Base-by-base conservation (phyloP, 2,888 invertebrate species). In the Rhagonycha fulva region DNA sequence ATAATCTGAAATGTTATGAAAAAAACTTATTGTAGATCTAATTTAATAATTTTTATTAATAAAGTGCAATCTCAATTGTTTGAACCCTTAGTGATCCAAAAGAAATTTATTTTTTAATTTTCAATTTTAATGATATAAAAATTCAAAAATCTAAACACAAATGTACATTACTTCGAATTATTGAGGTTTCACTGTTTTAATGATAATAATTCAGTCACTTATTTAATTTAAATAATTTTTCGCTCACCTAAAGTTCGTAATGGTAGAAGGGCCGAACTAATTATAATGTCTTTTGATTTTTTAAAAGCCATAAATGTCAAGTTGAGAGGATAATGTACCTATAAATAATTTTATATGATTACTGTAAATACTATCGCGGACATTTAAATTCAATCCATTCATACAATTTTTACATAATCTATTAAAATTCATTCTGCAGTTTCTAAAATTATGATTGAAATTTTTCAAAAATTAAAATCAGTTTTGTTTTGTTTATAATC, bases 251-350 rank as follows among this genome's bases (percentile, higher is more conserved):
- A 71, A 19, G 47, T 61, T 11, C 63, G 62, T 12, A 30, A 24
- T 11, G 71, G 75, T 11, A 75, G 26, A 60, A 68, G 62, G 2
- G 68, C 63, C 10, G 68, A 68, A 9, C 24, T 75, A 26, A 68
- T 68, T 24, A 75, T 47, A 14, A 67, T 62, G 4, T 63, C 23
- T 9, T 75, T 75, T 1, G 75, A 68, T 26, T 70, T 75, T 26
- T 14, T 30, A 10, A 67, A 71, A 12, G 71, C 68, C 11, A 32
- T 68, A 12, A 75, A 62, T 23, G 75, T 75, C 10, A 75, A 12
- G 14, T 68, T 75, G 2, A 75, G 32, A 10, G 75, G 75, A 32
- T 75, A 75, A 26, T 75, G 75, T 4, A 75, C 62, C 75, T 75
- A 26, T 23, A 75, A 75, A 62, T 26, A 70, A 47, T 14, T 60